Base-by-base conservation (phyloP, 1,140 invertebrate genomes). In the Trypoxylus dichotomus region DNA sequence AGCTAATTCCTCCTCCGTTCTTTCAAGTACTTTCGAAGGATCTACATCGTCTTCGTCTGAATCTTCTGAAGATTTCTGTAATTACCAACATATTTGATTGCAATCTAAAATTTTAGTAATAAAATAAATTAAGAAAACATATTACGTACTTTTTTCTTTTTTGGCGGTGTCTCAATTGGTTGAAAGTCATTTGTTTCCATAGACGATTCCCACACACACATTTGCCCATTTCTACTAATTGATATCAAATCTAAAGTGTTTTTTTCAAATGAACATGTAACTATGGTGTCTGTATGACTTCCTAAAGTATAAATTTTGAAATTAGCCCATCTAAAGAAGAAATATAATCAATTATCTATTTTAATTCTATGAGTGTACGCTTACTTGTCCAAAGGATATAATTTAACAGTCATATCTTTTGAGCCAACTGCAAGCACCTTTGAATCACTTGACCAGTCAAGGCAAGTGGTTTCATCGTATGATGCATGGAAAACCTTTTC, bases 401-500 rank as follows among this genome's bases (percentile, higher is more conserved):
- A 88, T 85, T 93, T 93, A 0, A 92, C 93, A n/a, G 92, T 90
- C 83, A 92, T 95, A 86, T 98, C 96, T 85, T 95, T 95, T 2
- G 94, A 94, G 0, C 96, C 96, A 47, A 95, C 74, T 42, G 74
- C 74, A 21, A 73, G 3, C 21, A 63, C 96, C 85, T 95, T 95
- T 1, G 94, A 94, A 0, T 96, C 96, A 54, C 95, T 42, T 42
- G 74, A 97, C 97, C 97, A 99, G 86, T 96, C 92, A 21, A 99
- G 81, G 84, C 91, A 96, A 0, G 93, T 94, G 0, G 94, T 93
- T 78, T 96, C 93, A 86, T 97, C 94, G 79, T 90, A 91, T 25
- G 94, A 90, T 43, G 92, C 93, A 81, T 93, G 91, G 86, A 95
- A 97, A 1, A 95, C 93, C 78, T 92, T 87, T 84, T 95, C 92